These are phyloP conservation scores for Cheilosia grossa DNA, from an alignment of 2,888 invertebrate species.

Conservation along the genomic window DNA sequence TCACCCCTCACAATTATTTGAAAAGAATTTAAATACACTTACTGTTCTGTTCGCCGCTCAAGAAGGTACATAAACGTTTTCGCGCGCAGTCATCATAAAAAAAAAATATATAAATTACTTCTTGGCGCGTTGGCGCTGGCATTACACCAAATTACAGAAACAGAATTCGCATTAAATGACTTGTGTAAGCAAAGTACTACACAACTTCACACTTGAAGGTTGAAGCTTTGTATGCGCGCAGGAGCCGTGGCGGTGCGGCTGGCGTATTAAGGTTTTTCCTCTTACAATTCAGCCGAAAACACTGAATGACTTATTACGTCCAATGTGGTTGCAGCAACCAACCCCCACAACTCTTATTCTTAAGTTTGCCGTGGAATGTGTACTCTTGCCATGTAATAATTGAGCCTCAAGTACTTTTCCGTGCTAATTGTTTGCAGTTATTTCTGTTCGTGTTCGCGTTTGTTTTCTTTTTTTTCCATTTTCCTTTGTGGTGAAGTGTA, in stretches of 20 bases:
- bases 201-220: slow-evolving; percentile 59
- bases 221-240: slow-evolving; percentile 42
- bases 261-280: slow-evolving; percentile 28
- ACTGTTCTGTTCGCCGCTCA: background rate
- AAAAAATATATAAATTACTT: slow-evolving; percentile 48
- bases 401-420: slow-evolving; percentile 33
- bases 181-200: slow-evolving; percentile 40
- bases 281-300: slow-evolving; percentile 54
- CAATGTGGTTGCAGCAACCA: slow-evolving; percentile 9
- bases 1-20: background rate
- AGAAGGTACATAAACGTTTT: slow-evolving; percentile 12
- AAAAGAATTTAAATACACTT: slow-evolving; percentile 4
- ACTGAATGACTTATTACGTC: slow-evolving; percentile 49
- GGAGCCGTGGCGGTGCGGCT: slow-evolving; percentile 8
- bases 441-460: background rate
- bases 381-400: slow-evolving; percentile 43
- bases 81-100: slow-evolving; percentile 21
- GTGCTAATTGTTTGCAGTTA: slow-evolving; percentile 25
- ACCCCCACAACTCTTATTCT: slow-evolving; percentile 7
- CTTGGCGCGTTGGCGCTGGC: slow-evolving; percentile 49
- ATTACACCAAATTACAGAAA: slow-evolving; percentile 63
- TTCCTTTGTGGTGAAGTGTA: slow-evolving; percentile 4
- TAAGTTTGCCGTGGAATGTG: slow-evolving; percentile 26
- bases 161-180: slow-evolving; percentile 57
- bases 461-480: slow-evolving; percentile 11